Percentiles rank a stretch among this genome's conserved stretches.
phyloP scores from a whole-genome alignment of 2,113 vertebrate genomes.

The Planiliza haematocheilus region DNA sequence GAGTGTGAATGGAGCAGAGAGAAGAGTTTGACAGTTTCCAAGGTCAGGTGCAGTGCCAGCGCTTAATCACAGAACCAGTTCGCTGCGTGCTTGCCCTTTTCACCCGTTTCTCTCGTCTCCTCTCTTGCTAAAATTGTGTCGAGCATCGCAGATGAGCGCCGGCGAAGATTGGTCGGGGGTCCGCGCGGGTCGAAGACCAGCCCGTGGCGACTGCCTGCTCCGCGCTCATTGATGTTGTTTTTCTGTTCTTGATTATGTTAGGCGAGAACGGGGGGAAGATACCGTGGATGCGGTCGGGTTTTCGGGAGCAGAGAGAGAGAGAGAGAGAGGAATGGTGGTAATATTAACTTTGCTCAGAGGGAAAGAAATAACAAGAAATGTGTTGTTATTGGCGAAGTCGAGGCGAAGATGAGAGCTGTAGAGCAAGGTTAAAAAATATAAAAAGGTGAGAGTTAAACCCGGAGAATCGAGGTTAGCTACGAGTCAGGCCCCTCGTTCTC shows the following conservation, averaged over 20 bases:
- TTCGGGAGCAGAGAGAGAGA: conserved; percentile 30
- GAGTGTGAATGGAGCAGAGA: conserved; percentile 58
- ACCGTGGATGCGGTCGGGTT: conserved; percentile 31
- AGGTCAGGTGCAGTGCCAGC: conserved; percentile 57
- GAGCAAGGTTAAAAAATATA: conserved; percentile 47
- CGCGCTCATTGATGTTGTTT: not conserved
- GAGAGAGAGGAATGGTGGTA: conserved; percentile 30
- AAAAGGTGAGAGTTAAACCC: conserved; percentile 44
- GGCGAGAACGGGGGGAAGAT: not conserved
- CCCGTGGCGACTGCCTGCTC: conserved; percentile 24
- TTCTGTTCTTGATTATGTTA: conserved; percentile 26
- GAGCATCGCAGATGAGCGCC: conserved; percentile 51
- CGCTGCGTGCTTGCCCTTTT: conserved; percentile 27
- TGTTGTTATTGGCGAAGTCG: conserved; percentile 47
- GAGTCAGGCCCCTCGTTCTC: conserved; percentile 24
- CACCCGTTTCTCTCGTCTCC: conserved; percentile 19
- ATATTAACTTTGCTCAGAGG: conserved; percentile 39
- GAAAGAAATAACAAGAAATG: conserved; percentile 48
- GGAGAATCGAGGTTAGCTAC: conserved; percentile 31
- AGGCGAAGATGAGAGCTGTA: conserved; percentile 30
- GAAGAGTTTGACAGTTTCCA: conserved; percentile 71
- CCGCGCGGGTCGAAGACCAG: conserved; percentile 21
- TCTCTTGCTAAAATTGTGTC: conserved; percentile 35
- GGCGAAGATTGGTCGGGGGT: conserved; percentile 24
- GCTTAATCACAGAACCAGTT: conserved; percentile 57